These are phyloP conservation scores for Gallinago solitaria DNA, from an alignment of 2,797 vertebrate species.

Conservation along the genomic window DNA sequence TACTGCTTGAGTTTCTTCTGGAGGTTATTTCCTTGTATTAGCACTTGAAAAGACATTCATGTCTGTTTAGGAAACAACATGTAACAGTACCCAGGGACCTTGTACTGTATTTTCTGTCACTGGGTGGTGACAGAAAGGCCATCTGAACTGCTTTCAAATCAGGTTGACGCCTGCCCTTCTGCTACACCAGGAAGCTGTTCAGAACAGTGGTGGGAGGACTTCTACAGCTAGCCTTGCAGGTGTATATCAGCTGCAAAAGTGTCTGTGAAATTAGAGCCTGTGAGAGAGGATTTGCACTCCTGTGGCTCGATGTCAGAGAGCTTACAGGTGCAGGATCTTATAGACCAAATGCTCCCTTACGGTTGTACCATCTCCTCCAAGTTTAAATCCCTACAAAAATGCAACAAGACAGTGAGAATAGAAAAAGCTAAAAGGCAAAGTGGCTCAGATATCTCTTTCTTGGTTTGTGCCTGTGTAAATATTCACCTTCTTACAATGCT, in stretches of 20 bases:
- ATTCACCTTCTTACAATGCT: not conserved
- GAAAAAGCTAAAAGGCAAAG: not conserved
- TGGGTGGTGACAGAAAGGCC: not conserved
- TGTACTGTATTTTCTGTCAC: not conserved
- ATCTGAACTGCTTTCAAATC: not conserved
- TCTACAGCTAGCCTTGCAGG: not conserved
- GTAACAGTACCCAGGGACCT: not conserved
- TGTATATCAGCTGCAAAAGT: not conserved
- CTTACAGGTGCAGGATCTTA: not conserved
- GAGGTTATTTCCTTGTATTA: not conserved
- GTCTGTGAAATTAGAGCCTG: not conserved
- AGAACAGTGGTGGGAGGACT: not conserved
- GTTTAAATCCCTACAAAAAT: not conserved
- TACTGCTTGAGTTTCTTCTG: not conserved
- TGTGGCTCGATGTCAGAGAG: rapidly evolving
- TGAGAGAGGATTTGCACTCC: not conserved
- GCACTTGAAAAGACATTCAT: not conserved
- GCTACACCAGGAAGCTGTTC: not conserved
- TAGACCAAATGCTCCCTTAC: not conserved
- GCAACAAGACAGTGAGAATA: not conserved
- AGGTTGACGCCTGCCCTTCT: not conserved
- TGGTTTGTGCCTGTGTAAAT: not conserved
- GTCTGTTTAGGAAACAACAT: not conserved
- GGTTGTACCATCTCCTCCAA: rapidly evolving
- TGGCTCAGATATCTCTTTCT: not conserved